phyloP scores from a whole-genome alignment of 2,113 vertebrate genomes.

The Crotalus horridus region DNA sequence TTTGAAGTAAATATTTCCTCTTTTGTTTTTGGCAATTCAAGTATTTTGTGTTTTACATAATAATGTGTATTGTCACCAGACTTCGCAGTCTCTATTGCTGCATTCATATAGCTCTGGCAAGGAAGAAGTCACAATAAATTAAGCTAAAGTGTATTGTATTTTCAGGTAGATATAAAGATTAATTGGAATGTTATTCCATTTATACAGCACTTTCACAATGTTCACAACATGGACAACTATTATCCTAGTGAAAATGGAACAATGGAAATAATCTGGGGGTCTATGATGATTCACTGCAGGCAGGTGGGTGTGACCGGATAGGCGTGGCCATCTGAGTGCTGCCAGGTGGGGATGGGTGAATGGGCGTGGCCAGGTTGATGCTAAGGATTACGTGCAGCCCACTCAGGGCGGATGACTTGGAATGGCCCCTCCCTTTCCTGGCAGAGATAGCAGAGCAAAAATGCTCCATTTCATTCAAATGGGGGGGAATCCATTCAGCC shows the following conservation, averaged over 20 bases:
- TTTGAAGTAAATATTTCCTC: neutral
- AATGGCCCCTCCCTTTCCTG: too few relatives aligned
- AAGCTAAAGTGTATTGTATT: neutral
- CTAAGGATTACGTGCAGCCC: too few relatives aligned
- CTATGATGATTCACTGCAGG: too few relatives aligned
- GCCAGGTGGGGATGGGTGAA: too few relatives aligned
- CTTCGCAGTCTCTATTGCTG: neutral
- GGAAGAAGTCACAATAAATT: neutral
- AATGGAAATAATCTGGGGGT: neutral
- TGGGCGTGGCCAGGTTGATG: too few relatives aligned
- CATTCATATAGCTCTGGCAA: neutral
- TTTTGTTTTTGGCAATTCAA: neutral
- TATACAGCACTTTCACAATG: neutral
- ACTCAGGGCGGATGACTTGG: too few relatives aligned
- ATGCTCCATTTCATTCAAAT: too few relatives aligned
- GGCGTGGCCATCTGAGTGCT: too few relatives aligned
- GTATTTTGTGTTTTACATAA: neutral
- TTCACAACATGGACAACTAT: neutral
- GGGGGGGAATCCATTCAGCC: too few relatives aligned
- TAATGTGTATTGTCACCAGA: neutral
- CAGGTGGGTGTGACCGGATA: too few relatives aligned
- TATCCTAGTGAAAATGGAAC: neutral
- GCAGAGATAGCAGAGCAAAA: too few relatives aligned
- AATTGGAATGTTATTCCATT: neutral
- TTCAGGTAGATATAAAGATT: conserved; percentile 8